Base-by-base conservation (phyloP, 2,113 vertebrate genomes). In the Dendrocopos noguchii region DNA sequence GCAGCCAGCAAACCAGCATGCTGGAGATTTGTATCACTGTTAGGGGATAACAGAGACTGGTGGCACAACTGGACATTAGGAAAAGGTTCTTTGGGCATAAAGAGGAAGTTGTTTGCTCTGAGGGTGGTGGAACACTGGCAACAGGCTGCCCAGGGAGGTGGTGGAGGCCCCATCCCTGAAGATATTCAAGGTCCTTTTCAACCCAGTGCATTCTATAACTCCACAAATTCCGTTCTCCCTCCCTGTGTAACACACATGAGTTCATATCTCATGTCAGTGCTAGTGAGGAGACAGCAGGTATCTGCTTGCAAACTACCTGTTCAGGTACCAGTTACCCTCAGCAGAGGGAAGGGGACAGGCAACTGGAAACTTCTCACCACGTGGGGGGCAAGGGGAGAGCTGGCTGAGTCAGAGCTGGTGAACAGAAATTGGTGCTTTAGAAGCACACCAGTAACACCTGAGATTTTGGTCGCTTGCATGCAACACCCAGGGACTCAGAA, bases 221-320 rank as follows among this genome's bases (percentile, higher is more conserved):
- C 47, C 21, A 50, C 12, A 10, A 12, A 12, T 8, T 19, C 46
- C 6, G 6, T 29, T 10, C 46, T 25, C 57, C 44, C 50, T 36
- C 65, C 16, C 31, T 1, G 1, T 1, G 27, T 31, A 36, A 44
- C 0, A 5, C 4, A 1, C 2, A 6, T 6, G 2, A 0, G 19
- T 18, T 76, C 50, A 6, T 25, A 39, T 5, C 34, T 25, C 4
- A 4, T 1, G 4, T 36, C 27, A 5, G 5, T 2, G 15, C 19
- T 24, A 7, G 22, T 4, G 29, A 64, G 1, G 17, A 34, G 60
- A 17, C 1, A 11, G 24, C 10, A 60, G 22, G 11, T 17, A 31
- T 50, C 44, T 19, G 28, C 60, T 44, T 19, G 36, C 53, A 20
- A 66, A 81, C 39, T 6, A 14, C 39, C 18, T 27, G 5, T 24